A percentile compares a stretch with the other conserved stretches of the same genome.
phyloP scores from a whole-genome alignment of 2,113 vertebrate genomes.

The Pterocles gutturalis region DNA sequence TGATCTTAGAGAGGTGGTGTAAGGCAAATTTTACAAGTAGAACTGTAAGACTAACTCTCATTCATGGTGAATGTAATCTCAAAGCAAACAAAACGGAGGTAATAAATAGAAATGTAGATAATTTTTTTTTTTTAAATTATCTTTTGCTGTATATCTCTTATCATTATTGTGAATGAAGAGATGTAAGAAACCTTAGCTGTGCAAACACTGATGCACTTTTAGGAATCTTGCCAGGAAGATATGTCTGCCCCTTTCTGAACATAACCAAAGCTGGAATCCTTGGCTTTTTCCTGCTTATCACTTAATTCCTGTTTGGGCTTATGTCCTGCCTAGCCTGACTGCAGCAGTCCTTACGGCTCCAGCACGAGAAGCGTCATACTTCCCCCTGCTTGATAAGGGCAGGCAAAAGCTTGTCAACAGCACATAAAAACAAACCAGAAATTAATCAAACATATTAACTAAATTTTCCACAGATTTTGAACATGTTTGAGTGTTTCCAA shows the following conservation, averaged over 20 bases:
- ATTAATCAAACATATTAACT: not conserved
- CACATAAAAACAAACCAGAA: not conserved
- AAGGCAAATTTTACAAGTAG: conserved; percentile 26
- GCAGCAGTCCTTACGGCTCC: not conserved
- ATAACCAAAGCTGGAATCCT: not conserved
- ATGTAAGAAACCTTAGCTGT: not conserved
- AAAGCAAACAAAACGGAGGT: not conserved
- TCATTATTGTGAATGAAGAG: not conserved
- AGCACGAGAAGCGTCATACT: not conserved
- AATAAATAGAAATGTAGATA: not conserved
- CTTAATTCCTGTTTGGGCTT: not conserved
- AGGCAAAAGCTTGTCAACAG: not conserved
- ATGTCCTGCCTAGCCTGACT: not conserved
- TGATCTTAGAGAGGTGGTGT: conserved; percentile 8
- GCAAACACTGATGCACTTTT: not conserved
- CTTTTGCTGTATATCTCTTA: not conserved
- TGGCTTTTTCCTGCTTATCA: not conserved
- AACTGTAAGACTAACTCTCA: not conserved
- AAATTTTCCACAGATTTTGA: not conserved
- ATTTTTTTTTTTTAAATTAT: too few relatives aligned
- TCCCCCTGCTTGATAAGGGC: not conserved
- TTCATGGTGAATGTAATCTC: not conserved
- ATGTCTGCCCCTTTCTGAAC: not conserved
- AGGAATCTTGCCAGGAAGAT: not conserved
- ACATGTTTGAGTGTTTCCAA: not conserved